Percentiles rank a stretch among this genome's conserved stretches.
phyloP scores from a whole-genome alignment of 2,797 vertebrate species.

The Centropyge bicolor region DNA sequence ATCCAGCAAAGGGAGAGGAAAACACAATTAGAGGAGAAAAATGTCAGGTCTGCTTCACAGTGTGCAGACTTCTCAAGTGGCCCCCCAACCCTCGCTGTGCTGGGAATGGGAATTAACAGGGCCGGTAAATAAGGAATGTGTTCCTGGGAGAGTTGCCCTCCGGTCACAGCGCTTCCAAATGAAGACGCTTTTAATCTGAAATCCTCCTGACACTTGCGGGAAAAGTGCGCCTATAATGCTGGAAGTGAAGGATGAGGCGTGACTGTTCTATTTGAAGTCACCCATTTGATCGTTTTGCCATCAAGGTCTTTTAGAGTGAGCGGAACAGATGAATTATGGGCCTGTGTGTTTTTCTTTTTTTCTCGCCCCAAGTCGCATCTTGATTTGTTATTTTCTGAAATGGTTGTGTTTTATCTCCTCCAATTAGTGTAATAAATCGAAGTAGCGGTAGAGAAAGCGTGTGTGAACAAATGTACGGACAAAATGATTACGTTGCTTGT shows the following conservation, averaged over 20 bases:
- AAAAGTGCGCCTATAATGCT: constrained; percentile 18
- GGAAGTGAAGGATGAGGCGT: constrained; percentile 16
- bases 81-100: constrained; percentile 61
- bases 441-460: constrained; percentile 15
- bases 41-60: constrained; percentile 77
- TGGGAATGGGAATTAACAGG: constrained; percentile 76
- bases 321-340: constrained; percentile 45
- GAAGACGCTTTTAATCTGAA: constrained; percentile 68
- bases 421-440: constrained; percentile 65
- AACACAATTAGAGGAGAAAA: constrained; percentile 83
- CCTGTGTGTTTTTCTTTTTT: background rate
- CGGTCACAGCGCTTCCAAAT: constrained; percentile 53
- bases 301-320: constrained; percentile 31
- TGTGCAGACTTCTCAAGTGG: constrained; percentile 71
- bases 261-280: constrained; percentile 47
- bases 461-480: constrained; percentile 46
- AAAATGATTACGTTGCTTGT: constrained; percentile 42
- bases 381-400: constrained; percentile 58
- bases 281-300: constrained; percentile 35
- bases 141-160: constrained; percentile 63
- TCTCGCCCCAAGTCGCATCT: constrained; percentile 12
- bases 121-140: constrained; percentile 68
- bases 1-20: constrained; percentile 69
- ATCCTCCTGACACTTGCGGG: constrained; percentile 43
- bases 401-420: constrained; percentile 43